These are phyloP conservation scores for Rhinogobio ventralis DNA, from an alignment of 2,797 vertebrate species.

Conservation along the genomic window DNA sequence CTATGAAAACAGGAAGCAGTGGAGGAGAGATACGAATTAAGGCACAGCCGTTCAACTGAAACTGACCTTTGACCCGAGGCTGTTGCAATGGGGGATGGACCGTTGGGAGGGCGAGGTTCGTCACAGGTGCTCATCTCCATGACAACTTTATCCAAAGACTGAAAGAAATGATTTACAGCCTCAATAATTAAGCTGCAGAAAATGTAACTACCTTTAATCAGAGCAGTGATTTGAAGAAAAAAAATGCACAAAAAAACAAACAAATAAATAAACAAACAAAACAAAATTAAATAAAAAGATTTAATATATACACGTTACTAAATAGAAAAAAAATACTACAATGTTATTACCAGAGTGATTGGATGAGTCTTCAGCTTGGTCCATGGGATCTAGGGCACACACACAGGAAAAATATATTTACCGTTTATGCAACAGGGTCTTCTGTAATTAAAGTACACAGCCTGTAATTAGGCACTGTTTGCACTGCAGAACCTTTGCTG, in stretches of 20 bases:
- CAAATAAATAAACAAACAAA: neutral
- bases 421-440: neutral
- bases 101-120: slow-evolving; percentile 93
- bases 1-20: neutral
- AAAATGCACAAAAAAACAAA: neutral
- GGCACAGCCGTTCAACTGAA: neutral
- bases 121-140: slow-evolving; percentile 99
- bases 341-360: slow-evolving; percentile 86
- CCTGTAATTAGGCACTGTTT: neutral
- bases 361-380: slow-evolving; percentile 98
- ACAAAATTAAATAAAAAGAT: neutral
- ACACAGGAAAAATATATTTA: slow-evolving; percentile 8
- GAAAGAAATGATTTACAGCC: slow-evolving; percentile 53
- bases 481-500: neutral
- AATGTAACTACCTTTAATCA: neutral
- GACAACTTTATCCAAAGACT: slow-evolving; percentile 97
- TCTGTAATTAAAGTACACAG: slow-evolving; percentile 1
- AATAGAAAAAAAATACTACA: neutral
- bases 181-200: neutral
- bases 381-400: slow-evolving; percentile 90
- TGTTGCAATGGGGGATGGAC: slow-evolving; percentile 96
- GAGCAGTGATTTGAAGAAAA: neutral
- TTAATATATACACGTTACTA: no score
- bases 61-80: slow-evolving; percentile 95
- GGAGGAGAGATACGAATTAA: neutral